Evolutionary conservation across 2,888 invertebrate species (phyloP).

Genomic region (Drosophila koepferae): DNA sequence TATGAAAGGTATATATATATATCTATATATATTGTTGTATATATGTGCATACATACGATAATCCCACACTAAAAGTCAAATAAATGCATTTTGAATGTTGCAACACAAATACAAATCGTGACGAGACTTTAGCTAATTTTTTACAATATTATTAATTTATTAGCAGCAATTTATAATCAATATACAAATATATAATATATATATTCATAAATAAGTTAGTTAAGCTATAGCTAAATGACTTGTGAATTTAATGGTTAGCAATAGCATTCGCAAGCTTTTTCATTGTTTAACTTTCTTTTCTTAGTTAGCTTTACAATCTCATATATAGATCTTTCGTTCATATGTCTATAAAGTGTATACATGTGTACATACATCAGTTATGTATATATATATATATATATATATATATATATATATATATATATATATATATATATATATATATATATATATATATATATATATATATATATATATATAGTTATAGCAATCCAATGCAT

Average conservation of each 20-base stretch:
- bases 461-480: too few relatives aligned
- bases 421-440: too few relatives aligned
- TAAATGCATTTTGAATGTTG: constrained; percentile 45
- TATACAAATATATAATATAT: constrained; percentile 5
- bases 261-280: neutral
- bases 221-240: constrained; percentile 6
- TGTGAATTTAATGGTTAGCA: constrained; percentile 18
- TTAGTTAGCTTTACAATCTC: neutral
- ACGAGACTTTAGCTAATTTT: neutral
- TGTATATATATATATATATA: constrained; percentile 6
- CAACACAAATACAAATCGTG: constrained; percentile 1
- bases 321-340: neutral
- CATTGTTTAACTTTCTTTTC: neutral
- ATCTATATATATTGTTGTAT: constrained; percentile 37
- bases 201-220: neutral
- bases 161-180: constrained; percentile 28
- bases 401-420: too few relatives aligned
- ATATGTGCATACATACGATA: constrained; percentile 11
- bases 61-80: constrained; percentile 24
- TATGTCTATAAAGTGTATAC: neutral
- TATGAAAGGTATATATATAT: constrained; percentile 10
- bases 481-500: constrained; percentile 10
- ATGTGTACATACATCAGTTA: neutral
- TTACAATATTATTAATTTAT: constrained; percentile 25
- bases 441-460: too few relatives aligned